These are phyloP conservation scores for Lottia scabra DNA, from an alignment of 2,888 invertebrate species.

Conservation along the genomic window DNA sequence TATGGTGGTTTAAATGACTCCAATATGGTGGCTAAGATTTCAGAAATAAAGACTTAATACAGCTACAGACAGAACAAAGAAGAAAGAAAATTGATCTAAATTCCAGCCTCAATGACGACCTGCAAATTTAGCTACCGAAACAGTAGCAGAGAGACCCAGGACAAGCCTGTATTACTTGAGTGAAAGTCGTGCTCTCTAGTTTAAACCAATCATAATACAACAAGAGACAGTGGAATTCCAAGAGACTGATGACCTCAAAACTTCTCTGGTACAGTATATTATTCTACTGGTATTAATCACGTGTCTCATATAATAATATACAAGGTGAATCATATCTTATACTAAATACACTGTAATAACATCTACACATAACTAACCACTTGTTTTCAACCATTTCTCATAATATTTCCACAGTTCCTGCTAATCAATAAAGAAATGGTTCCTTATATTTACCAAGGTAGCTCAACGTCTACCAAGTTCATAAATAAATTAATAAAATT, in stretches of 20 bases:
- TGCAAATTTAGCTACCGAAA: not conserved
- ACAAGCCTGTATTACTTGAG: no score
- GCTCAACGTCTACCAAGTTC: not conserved
- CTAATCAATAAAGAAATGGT: not conserved
- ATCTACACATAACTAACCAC: no score
- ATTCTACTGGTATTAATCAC: not conserved
- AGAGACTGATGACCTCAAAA: not conserved
- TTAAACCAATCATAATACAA: not conserved
- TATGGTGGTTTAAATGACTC: no score
- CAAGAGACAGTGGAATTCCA: not conserved
- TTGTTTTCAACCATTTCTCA: no score
- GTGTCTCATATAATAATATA: not conserved
- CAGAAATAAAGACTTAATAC: no score
- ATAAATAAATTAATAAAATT: constrained; percentile 4
- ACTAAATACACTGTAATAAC: no score
- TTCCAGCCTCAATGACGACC: not conserved
- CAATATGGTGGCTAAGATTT: no score
- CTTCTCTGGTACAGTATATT: no score
- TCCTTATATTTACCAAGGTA: constrained; percentile 1
- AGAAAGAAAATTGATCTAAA: not conserved
- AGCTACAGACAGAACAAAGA: no score
- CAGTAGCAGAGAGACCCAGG: not conserved
- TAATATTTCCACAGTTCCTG: not conserved
- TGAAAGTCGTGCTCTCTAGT: no score
- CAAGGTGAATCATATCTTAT: no score